These are phyloP conservation scores for Epinephelus cyanopodus DNA, from an alignment of 2,113 vertebrate genomes.

Conservation along the genomic window DNA sequence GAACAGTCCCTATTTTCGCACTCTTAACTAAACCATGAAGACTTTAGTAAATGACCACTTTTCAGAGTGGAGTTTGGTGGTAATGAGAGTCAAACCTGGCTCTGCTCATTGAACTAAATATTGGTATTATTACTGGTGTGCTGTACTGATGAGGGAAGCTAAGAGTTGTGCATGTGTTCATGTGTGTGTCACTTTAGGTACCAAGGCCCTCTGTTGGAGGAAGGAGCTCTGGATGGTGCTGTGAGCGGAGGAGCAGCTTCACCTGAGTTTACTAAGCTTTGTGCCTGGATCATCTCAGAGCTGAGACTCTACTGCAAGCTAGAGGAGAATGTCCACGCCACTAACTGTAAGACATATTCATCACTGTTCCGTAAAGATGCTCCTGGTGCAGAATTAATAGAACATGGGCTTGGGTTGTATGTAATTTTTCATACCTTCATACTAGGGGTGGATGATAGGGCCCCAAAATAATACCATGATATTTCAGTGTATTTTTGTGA, in stretches of 20 bases:
- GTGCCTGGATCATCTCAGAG: constrained; percentile 95
- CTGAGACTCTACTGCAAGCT: constrained; percentile 92
- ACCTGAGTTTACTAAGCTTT: constrained; percentile 96
- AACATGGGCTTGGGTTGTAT: no score
- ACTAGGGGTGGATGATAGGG: no score
- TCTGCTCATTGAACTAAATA: not conserved
- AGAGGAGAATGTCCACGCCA: constrained; percentile 97
- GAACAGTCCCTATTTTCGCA: no score
- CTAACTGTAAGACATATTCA: constrained; percentile 89
- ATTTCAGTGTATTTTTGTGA: no score
- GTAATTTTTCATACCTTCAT: no score
- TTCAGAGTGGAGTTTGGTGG: not conserved
- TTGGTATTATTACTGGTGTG: not conserved
- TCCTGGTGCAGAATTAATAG: not conserved
- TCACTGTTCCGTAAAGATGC: fast-evolving
- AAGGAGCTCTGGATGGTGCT: constrained; percentile 89
- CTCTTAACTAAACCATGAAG: no score
- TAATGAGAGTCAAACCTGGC: not conserved
- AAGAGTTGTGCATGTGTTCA: not conserved
- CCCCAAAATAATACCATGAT: no score
- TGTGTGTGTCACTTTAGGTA: constrained; percentile 86
- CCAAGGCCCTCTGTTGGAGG: constrained; percentile 95
- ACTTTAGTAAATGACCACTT: not conserved
- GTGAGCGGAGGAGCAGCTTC: constrained; percentile 89
- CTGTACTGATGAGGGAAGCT: not conserved